Evolutionary conservation across 2,797 vertebrate genomes (phyloP).

Genomic region (Nothura maculosa): DNA sequence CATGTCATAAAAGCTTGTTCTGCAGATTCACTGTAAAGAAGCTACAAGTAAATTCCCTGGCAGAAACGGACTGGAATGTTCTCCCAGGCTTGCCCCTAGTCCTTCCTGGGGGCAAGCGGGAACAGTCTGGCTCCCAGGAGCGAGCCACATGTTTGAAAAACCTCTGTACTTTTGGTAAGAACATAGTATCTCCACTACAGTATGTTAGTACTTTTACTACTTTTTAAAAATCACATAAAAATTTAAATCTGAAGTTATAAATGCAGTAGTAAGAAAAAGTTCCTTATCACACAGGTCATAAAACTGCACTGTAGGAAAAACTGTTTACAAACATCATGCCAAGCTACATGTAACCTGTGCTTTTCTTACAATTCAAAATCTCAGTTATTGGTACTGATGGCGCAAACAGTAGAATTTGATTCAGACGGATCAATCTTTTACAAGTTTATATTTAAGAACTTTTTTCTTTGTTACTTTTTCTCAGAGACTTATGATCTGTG

Average conservation of each 20-base stretch:
- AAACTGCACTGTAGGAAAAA: neutral
- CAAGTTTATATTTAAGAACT: neutral
- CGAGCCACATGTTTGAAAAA: neutral
- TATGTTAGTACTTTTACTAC: neutral
- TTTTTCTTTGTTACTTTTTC: too few relatives aligned
- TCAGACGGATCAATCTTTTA: neutral
- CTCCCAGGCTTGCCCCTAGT: neutral
- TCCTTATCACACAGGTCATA: neutral
- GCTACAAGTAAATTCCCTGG: neutral
- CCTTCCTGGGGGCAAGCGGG: neutral
- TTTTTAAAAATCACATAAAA: neutral
- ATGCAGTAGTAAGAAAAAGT: neutral
- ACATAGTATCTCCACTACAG: neutral
- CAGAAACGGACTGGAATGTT: neutral
- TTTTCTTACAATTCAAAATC: neutral
- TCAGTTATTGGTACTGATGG: neutral
- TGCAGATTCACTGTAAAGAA: neutral
- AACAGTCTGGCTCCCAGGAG: neutral
- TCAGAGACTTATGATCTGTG: neutral
- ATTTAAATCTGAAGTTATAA: neutral
- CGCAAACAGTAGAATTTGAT: neutral
- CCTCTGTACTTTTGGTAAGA: neutral
- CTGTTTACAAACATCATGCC: neutral
- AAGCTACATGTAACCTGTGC: neutral
- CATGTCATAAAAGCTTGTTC: rapidly evolving